A percentile compares a stretch with the other conserved stretches of the same genome.
These are phyloP conservation scores for Rambutsinella grinnellia DNA, from an alignment of 2,888 invertebrate genomes.

Conservation along the genomic window DNA sequence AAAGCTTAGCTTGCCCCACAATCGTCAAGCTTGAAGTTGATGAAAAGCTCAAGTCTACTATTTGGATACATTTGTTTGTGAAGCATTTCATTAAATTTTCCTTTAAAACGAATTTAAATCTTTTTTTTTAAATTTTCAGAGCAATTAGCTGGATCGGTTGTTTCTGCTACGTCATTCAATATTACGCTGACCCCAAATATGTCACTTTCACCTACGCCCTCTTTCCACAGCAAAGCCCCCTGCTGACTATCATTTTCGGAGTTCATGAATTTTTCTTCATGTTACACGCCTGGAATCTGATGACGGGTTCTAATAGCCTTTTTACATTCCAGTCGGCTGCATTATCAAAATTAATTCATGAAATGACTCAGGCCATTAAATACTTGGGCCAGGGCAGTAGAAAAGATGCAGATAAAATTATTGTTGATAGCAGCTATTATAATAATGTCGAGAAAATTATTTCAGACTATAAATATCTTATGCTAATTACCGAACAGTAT, in stretches of 20 bases:
- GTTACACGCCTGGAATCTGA: conserved; percentile 37
- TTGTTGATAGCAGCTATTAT: not conserved
- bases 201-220: conserved; percentile 35
- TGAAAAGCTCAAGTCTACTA: conserved; percentile 3
- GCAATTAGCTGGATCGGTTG: conserved; percentile 28
- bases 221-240: not conserved
- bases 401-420: not conserved
- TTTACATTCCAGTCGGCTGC: conserved; percentile 14
- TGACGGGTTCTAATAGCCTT: conserved; percentile 16
- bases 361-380: conserved; percentile 1
- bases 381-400: not conserved
- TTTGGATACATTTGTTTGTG: conserved; percentile 30
- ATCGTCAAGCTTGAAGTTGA: not conserved
- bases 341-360: conserved; percentile 9
- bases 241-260: conserved; percentile 20
- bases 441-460: conserved; percentile 8
- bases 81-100: not conserved
- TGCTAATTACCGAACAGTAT: conserved; percentile 11
- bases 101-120: not conserved
- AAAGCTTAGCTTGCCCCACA: not conserved
- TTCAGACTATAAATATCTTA: conserved; percentile 34
- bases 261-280: conserved; percentile 36
- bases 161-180: conserved; percentile 25
- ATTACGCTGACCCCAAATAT: conserved; percentile 34
- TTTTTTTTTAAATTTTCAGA: conserved; percentile 20